Evolutionary conservation across 2,888 invertebrate species (phyloP).

Genomic region (Melieria omissa): DNA sequence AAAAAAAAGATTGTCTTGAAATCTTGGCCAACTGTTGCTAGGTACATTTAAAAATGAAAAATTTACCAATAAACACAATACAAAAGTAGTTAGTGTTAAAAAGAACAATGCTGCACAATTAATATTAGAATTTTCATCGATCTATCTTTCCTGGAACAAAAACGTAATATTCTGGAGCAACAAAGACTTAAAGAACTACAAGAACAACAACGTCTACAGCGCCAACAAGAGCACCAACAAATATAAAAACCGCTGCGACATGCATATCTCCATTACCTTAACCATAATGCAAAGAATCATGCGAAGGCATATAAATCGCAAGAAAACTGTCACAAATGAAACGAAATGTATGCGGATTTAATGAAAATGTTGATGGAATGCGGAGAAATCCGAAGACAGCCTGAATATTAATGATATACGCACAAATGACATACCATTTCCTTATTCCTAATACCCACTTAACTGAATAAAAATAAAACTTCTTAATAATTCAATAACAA

Average conservation of each 20-base stretch:
- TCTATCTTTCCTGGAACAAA: constrained; percentile 83
- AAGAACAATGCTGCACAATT: constrained; percentile 66
- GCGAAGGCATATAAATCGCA: constrained; percentile 20
- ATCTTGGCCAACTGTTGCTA: too few relatives aligned
- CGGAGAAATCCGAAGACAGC: too few relatives aligned
- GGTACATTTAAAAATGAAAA: too few relatives aligned
- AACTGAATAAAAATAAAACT: neutral
- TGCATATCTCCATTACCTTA: neutral
- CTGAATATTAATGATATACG: too few relatives aligned
- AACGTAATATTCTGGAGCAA: constrained; percentile 73
- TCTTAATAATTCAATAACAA: neutral
- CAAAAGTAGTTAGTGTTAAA: neutral
- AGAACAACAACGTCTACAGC: constrained; percentile 60
- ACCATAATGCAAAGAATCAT: constrained; percentile 20
- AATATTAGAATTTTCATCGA: constrained; percentile 82
- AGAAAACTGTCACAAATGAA: constrained; percentile 25
- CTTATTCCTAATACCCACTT: neutral
- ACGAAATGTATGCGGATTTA: neutral
- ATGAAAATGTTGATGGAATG: neutral
- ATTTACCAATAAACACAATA: too few relatives aligned
- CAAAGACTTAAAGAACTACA: constrained; percentile 68
- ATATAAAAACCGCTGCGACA: constrained; percentile 20
- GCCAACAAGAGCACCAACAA: constrained; percentile 27
- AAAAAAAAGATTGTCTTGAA: too few relatives aligned
- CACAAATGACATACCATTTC: neutral